These are phyloP conservation scores for Drosophila quasianomalipes DNA, from an alignment of 2,888 invertebrate species.

Conservation along the genomic window DNA sequence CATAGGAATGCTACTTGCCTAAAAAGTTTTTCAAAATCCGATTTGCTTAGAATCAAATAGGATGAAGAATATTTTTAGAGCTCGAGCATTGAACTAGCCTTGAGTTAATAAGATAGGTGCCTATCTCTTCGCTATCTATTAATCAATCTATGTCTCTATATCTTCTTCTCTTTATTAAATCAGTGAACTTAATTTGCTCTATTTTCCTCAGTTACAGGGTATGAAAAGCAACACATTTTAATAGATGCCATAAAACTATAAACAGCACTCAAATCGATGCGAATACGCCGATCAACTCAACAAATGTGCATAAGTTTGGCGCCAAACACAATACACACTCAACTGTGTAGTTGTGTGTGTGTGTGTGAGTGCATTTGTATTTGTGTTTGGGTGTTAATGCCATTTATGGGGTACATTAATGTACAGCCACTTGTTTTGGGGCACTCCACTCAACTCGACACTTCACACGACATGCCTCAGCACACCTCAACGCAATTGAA, in stretches of 20 bases:
- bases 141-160: not conserved
- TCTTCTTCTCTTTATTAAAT: not conserved
- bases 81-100: not conserved
- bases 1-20: not conserved
- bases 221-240: slow-evolving; percentile 32
- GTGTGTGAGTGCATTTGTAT: slow-evolving; percentile 9
- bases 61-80: too few relatives aligned
- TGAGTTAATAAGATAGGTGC: not conserved
- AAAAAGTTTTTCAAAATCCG: not conserved
- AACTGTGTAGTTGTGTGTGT: slow-evolving; percentile 9
- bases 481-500: slow-evolving; percentile 25
- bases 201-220: not conserved
- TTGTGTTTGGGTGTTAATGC: slow-evolving; percentile 27
- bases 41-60: not conserved
- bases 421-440: slow-evolving; percentile 42
- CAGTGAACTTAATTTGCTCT: fast-evolving
- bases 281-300: slow-evolving; percentile 16
- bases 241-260: slow-evolving; percentile 35
- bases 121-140: not conserved
- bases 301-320: slow-evolving; percentile 23
- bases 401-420: slow-evolving; percentile 62
- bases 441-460: slow-evolving; percentile 19
- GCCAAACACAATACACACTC: slow-evolving; percentile 6
- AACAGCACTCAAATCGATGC: slow-evolving; percentile 30
- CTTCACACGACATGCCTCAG: slow-evolving; percentile 2